These are phyloP conservation scores for Apodemia mormo DNA, from an alignment of 2,888 invertebrate genomes.

Conservation along the genomic window DNA sequence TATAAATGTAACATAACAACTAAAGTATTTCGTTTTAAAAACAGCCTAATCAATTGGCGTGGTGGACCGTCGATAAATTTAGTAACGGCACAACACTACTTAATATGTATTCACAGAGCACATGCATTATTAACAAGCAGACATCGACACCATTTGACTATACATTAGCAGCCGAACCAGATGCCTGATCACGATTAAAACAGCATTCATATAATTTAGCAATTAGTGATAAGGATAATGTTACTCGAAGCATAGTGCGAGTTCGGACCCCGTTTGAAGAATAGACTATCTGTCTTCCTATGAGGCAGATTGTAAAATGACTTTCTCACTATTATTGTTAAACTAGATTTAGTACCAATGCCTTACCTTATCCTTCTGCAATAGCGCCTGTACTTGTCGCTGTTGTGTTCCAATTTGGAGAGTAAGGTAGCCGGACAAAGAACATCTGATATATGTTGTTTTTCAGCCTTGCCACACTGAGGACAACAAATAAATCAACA, in stretches of 20 bases:
- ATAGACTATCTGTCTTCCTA: too few species aligned
- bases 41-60: neutral
- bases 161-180: conserved; percentile 69
- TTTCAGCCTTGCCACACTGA: too few species aligned
- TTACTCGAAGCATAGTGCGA: neutral
- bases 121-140: conserved; percentile 69
- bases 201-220: conserved; percentile 41
- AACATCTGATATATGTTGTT: too few species aligned
- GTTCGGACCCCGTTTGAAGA: too few species aligned
- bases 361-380: too few species aligned
- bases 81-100: conserved; percentile 18
- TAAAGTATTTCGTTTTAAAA: neutral
- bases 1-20: neutral
- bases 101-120: conserved; percentile 66
- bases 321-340: too few species aligned
- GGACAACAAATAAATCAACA: too few species aligned
- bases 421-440: too few species aligned
- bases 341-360: too few species aligned
- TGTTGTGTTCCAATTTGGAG: too few species aligned
- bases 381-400: too few species aligned
- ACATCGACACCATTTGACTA: conserved; percentile 68
- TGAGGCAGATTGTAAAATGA: too few species aligned
- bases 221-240: neutral
- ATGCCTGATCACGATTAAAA: conserved; percentile 75
- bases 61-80: neutral